Percentiles rank a stretch among this genome's conserved stretches.
These are phyloP conservation scores for Polylopha cassiicola DNA, from an alignment of 2,888 invertebrate genomes.

Conservation along the genomic window DNA sequence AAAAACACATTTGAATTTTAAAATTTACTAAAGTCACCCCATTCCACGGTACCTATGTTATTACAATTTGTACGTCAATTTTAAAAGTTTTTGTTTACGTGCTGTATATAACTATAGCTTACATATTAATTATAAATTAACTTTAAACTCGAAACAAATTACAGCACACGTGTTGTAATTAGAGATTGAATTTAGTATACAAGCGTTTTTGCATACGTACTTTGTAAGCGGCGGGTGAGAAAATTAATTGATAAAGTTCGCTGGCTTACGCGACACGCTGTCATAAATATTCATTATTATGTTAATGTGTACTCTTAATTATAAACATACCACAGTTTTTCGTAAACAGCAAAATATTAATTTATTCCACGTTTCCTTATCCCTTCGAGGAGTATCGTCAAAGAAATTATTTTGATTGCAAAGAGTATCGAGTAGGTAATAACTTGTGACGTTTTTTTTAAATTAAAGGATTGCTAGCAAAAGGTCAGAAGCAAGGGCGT, in stretches of 20 bases:
- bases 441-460: too few species aligned
- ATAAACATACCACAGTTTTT: conserved; percentile 20
- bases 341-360: conserved; percentile 8
- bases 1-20: too few species aligned
- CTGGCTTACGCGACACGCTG: conserved; percentile 21
- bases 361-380: conserved; percentile 4
- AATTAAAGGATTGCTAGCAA: too few species aligned
- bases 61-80: too few species aligned
- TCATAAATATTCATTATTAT: conserved; percentile 45
- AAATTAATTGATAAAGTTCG: conserved; percentile 27
- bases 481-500: too few species aligned
- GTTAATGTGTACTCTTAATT: conserved; percentile 29
- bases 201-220: conserved; percentile 36
- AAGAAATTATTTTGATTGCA: conserved; percentile 12
- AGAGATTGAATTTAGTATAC: conserved; percentile 29
- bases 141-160: conserved; percentile 12
- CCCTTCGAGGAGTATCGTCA: conserved; percentile 1
- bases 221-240: conserved; percentile 12
- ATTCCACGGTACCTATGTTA: too few species aligned
- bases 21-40: too few species aligned
- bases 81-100: too few species aligned
- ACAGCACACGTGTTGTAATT: conserved; percentile 25
- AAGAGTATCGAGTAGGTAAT: conserved; percentile 7
- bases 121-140: conserved; percentile 11
- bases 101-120: too few species aligned